These are phyloP conservation scores for Hydractinia echinata DNA, from an alignment of 30 jellyfish, hydroid and myxozoan species.

Conservation along the genomic window DNA sequence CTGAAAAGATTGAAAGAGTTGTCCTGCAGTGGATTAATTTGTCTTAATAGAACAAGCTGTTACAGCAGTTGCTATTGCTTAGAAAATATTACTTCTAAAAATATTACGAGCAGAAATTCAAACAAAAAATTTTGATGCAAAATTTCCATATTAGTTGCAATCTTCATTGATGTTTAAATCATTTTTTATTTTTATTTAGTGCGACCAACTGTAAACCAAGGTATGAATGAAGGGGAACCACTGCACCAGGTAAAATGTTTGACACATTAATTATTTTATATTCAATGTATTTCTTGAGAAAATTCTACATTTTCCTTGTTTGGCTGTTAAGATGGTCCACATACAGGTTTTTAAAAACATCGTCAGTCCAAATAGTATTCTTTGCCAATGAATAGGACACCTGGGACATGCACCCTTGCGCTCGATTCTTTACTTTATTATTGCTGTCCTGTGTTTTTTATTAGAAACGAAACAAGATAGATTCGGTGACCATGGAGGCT, in stretches of 20 bases:
- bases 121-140: too few species aligned
- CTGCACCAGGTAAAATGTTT: conserved; percentile 49
- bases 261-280: neutral
- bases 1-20: too few species aligned
- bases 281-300: neutral
- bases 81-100: too few species aligned
- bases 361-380: too few species aligned
- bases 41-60: too few species aligned
- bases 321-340: neutral
- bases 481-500: conserved; percentile 94
- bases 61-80: too few species aligned
- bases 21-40: too few species aligned
- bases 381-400: too few species aligned
- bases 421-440: neutral
- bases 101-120: too few species aligned
- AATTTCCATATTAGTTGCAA: neutral
- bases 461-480: conserved; percentile 85
- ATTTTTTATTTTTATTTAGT: conserved; percentile 32
- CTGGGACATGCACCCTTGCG: too few species aligned
- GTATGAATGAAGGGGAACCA: conserved; percentile 77
- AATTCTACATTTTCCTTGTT: neutral
- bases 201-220: conserved; percentile 51
- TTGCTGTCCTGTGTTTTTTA: neutral
- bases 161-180: neutral
- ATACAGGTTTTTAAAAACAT: too few species aligned